A percentile compares a stretch with the other conserved stretches of the same genome.
phyloP scores from a whole-genome alignment of 2,113 vertebrate species.

The Mirza zaza region DNA sequence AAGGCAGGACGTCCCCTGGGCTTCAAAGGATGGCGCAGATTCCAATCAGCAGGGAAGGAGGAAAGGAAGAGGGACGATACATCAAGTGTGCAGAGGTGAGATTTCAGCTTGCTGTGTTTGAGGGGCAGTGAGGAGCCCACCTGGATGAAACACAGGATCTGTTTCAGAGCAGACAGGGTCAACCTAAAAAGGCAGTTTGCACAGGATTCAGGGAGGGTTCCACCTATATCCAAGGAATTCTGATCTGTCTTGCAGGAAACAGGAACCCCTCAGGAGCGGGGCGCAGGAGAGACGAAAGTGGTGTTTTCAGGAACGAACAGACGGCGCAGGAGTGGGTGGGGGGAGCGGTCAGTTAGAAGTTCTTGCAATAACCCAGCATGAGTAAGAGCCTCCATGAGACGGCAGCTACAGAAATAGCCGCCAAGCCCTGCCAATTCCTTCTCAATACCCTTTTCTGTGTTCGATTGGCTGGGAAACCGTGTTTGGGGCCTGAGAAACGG shows the following conservation, averaged over 20 bases:
- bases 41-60: neutral
- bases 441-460: neutral
- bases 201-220: neutral
- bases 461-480: neutral
- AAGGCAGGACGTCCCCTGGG: neutral
- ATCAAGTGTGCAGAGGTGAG: rapidly evolving
- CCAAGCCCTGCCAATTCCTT: neutral
- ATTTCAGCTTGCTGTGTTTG: rapidly evolving
- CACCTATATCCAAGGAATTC: neutral
- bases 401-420: neutral
- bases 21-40: neutral
- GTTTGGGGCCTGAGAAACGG: neutral
- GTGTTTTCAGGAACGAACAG: neutral
- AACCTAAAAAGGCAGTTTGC: neutral
- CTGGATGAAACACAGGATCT: neutral
- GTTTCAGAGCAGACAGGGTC: neutral
- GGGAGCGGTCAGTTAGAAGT: neutral
- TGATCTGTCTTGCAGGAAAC: neutral
- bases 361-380: neutral
- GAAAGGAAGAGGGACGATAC: neutral
- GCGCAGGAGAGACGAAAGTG: neutral
- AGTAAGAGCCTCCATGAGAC: neutral
- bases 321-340: neutral
- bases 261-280: rapidly evolving
- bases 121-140: neutral